Evolutionary conservation across 2,888 invertebrate genomes (phyloP), one percentile per base, ranked within the genome.

Genomic region (Schizaphis graminum): DNA sequence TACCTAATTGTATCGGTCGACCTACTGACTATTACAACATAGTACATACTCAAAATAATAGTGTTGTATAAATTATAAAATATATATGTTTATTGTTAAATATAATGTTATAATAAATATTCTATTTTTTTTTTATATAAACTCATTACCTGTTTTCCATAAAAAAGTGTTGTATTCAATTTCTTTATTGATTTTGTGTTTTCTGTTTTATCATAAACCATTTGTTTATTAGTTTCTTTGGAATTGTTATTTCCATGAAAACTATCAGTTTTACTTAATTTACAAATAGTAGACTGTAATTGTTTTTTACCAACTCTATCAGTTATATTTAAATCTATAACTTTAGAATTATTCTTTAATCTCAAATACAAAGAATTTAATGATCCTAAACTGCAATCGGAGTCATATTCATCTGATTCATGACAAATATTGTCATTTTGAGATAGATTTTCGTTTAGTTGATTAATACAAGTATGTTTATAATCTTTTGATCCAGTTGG

Each of bases 101-200:
- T n/a, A 77, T 77, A 13, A 8, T 57, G 26, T 57, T 57, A 8
- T 77, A 77, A 16, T 77, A 35, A 77, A 28, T 67, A 16, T 13
- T n/a, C 35, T n/a, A n/a, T n/a, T n/a, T n/a, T n/a, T n/a, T n/a
- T n/a, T n/a, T 77, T 8, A 35, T 77, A 7, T 1, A 35, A 24
- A 3, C 77, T 35, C 35, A 44, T 85, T 85, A 85, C 85, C 85
- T 85, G 85, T 85, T 85, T 85, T 85, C 85, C 85, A 16, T 85
- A 85, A 85, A 85, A 85, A 44, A 44, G 24, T 26, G 24, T 44
- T 26, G 85, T 44, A 44, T 28, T 44, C 85, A 85, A 44, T 85
- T 85, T 85, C 41, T 11, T 44, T 85, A 85, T 44, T 85, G 85
- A 26, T 44, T 85, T 85, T 1, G 10, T 44, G 26, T 44, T 10